Percentiles rank a stretch among this genome's conserved stretches.
phyloP scores from a whole-genome alignment of 2,113 vertebrate species.

The Nicator chloris region DNA sequence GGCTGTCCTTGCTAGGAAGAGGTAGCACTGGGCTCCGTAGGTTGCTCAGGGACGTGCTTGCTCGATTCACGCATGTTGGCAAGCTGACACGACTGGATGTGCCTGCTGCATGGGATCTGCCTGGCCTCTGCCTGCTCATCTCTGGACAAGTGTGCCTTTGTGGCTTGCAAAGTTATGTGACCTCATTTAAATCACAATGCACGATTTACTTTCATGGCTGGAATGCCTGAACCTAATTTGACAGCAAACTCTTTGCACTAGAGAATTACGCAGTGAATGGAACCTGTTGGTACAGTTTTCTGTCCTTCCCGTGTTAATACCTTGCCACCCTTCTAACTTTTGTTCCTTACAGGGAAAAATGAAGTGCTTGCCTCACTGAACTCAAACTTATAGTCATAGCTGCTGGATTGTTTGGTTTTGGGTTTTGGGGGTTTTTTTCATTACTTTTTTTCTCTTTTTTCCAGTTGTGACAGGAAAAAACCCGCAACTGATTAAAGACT shows the following conservation, averaged over 20 bases:
- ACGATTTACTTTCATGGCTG: neutral
- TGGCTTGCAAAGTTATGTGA: neutral
- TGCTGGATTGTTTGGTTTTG: neutral
- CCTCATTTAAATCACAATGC: neutral
- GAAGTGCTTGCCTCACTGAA: neutral
- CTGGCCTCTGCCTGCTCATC: neutral
- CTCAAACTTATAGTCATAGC: neutral
- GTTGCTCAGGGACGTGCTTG: neutral
- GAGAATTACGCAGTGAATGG: neutral
- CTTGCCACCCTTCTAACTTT: neutral
- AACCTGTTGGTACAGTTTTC: neutral
- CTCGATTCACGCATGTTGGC: neutral
- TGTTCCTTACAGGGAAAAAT: neutral
- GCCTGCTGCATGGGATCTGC: neutral
- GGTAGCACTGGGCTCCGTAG: neutral
- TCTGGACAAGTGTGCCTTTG: neutral
- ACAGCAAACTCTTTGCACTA: neutral
- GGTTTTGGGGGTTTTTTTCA: accelerated
- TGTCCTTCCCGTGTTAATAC: neutral
- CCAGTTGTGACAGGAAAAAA: neutral
- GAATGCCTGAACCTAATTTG: neutral
- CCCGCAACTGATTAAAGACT: neutral
- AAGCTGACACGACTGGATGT: neutral
- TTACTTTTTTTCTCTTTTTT: neutral
- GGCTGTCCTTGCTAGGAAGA: neutral